Percentiles rank a stretch among this genome's conserved stretches.
Conservation (phyloP, 2,797 vertebrate genomes). For the Alauda arvensis region DNA sequence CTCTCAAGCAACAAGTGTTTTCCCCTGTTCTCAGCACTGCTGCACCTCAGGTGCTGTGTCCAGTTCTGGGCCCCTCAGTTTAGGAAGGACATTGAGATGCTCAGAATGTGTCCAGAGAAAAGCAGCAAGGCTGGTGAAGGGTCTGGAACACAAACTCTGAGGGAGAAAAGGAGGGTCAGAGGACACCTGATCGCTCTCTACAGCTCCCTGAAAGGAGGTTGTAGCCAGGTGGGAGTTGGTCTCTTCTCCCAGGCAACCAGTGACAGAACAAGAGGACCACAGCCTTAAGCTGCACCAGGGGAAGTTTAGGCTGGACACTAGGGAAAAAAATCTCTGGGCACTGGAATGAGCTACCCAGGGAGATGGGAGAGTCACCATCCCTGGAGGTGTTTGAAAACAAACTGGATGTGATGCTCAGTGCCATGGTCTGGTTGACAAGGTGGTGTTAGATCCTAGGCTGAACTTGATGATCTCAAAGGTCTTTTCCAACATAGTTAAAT, state of each 20-base stretch:
- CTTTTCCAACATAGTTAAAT: background rate
- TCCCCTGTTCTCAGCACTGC: background rate
- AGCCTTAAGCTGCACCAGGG: background rate
- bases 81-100: background rate
- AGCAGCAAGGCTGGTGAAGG: background rate
- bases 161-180: background rate
- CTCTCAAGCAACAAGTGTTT: background rate
- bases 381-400: background rate
- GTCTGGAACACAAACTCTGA: background rate
- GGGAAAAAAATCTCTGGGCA: background rate
- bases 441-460: background rate
- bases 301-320: background rate
- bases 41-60: background rate
- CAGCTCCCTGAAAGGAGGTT: accelerated
- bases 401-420: background rate
- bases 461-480: background rate
- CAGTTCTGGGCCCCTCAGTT: background rate
- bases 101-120: background rate
- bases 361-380: background rate
- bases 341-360: background rate
- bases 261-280: background rate
- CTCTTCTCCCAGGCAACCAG: background rate
- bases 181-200: background rate
- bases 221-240: background rate
- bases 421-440: background rate